Evolutionary conservation across 1,140 invertebrate genomes (phyloP), one percentile per base, ranked within the genome.

Genomic region (Homalodisca vitripennis): DNA sequence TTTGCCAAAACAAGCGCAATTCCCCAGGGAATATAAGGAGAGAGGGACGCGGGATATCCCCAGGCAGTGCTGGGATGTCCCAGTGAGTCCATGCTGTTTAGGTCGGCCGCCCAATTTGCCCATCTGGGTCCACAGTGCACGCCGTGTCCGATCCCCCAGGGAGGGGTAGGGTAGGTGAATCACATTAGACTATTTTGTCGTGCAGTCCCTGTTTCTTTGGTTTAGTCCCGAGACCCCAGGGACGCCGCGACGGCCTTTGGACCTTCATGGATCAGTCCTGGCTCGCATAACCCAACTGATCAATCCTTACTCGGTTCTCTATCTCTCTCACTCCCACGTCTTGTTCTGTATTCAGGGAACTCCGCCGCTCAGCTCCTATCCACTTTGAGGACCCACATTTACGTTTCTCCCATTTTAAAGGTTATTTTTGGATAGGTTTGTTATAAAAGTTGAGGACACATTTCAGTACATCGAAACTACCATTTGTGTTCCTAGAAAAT

Each of bases 131-230:
- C n/a, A n/a, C n/a, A n/a, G n/a, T n/a, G n/a, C n/a, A n/a, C n/a
- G n/a, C n/a, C n/a, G n/a, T 51, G n/a, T n/a, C 22, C 22, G 34
- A 47, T 30, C n/a, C 34, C 27, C 66, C n/a, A 30, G 47, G 66
- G 47, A 55, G 20, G 46, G 65, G 29, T n/a, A 26, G 55, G 57
- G 34, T 32, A 27, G 31, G 53, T 41, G 67, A 68, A 68, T 69
- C 62, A 60, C 57, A 69, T 69, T 69, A 69, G 68, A 69, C 68
- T 69, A 69, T 69, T 69, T 69, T 69, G 68, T 69, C 51, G 24
- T 26, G 57, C 47, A 57, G 68, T 64, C 26, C 29, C 55, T 48
- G 46, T 69, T 69, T 62, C 68, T 69, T 69, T 69, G 68, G 68
- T 69, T 64, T 60, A 20, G 31, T 60, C 57, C 55, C 60, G 3